phyloP scores from a whole-genome alignment of 2,888 invertebrate species.

The Napeogenes sylphis region DNA sequence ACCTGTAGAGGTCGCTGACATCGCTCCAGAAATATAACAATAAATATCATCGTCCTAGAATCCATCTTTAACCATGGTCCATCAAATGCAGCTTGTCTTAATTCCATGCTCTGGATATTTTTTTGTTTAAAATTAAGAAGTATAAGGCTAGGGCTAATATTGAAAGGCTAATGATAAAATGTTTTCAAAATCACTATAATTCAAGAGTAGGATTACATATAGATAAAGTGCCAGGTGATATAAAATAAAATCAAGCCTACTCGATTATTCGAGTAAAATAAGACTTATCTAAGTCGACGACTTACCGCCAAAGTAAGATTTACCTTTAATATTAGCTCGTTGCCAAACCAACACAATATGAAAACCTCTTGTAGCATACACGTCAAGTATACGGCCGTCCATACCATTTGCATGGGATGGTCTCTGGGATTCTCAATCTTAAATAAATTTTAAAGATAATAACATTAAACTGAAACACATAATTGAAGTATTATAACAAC shows the following conservation, averaged over 20 bases:
- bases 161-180: too few relatives aligned
- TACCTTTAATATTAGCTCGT: slow-evolving; percentile 72
- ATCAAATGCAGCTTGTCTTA: slow-evolving; percentile 73
- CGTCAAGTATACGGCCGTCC: slow-evolving; percentile 71
- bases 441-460: neutral
- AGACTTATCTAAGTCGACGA: too few relatives aligned
- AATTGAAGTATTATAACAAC: too few relatives aligned
- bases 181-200: too few relatives aligned
- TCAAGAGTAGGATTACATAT: too few relatives aligned
- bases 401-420: slow-evolving; percentile 71
- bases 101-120: slow-evolving; percentile 59
- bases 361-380: slow-evolving; percentile 74
- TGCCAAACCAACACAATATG: slow-evolving; percentile 73
- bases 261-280: neutral
- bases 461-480: too few relatives aligned
- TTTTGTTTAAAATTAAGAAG: too few relatives aligned
- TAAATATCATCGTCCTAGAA: slow-evolving; percentile 50
- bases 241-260: neutral
- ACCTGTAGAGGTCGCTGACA: slow-evolving; percentile 71
- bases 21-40: slow-evolving; percentile 69
- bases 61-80: slow-evolving; percentile 67
- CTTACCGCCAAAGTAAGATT: slow-evolving; percentile 1
- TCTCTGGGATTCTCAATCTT: slow-evolving; percentile 69
- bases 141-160: too few relatives aligned
- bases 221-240: too few relatives aligned